Evolutionary conservation across 2,113 vertebrate genomes (phyloP).

Genomic region (Candoia aspera): DNA sequence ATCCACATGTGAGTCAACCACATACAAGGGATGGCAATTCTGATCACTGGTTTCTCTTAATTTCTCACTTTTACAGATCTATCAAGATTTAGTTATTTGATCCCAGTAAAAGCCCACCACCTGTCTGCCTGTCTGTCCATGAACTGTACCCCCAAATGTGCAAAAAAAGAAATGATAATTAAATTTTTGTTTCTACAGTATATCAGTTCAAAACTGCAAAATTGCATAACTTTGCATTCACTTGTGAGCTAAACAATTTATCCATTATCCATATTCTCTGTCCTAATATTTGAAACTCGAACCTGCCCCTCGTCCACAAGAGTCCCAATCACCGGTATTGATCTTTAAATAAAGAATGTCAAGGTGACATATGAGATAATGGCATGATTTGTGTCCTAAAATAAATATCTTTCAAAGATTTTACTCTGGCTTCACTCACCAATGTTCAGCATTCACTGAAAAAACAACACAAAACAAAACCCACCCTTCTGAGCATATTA

Average conservation of each 20-base stretch:
- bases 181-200: not conserved
- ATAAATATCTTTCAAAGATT: not conserved
- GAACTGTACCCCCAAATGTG: not conserved
- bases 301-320: not conserved
- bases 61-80: not conserved
- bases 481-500: conserved; percentile 30
- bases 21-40: not conserved
- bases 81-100: not conserved
- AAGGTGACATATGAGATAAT: not conserved
- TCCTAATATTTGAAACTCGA: not conserved
- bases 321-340: too few species aligned
- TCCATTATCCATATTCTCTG: not conserved
- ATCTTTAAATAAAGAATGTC: not conserved
- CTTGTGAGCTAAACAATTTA: not conserved
- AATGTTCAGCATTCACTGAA: not conserved
- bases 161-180: not conserved
- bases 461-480: not conserved
- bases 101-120: not conserved
- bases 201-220: not conserved
- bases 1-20: not conserved
- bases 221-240: not conserved
- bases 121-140: not conserved
- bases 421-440: not conserved
- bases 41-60: not conserved
- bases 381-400: not conserved